Base-by-base conservation (phyloP, 2,797 vertebrate genomes). In the Lepilemur septentrionalis region DNA sequence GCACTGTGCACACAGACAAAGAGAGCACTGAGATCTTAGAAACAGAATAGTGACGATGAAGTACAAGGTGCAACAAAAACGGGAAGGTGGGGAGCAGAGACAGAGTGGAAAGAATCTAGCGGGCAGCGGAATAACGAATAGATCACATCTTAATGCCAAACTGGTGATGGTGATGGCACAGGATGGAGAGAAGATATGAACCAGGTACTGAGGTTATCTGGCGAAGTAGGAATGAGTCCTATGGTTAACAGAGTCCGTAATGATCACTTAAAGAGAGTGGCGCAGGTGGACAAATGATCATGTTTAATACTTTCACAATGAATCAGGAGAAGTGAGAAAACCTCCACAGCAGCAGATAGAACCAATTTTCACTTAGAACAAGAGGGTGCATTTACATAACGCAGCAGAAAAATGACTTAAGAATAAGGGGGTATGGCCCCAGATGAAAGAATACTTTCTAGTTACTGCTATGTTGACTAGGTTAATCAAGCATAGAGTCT, bases 351-450 rank as follows among this genome's bases (percentile, higher is more conserved):
- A 75, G 8, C n/a, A 15, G 30, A 32, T 30, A 93, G 55, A 85
- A 81, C 43, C 32, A 65, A 32, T 48, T 96, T 96, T 80, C 83
- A 81, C 48, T 52, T 23, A 90, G 67, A 32, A 79, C 23, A 93
- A 72, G 30, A 78, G 35, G 14, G 18, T 23, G 20, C 55, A 80
- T n/a, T 14, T 52, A 61, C 23, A 75, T 14, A 87, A 72, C 80
- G 32, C 6, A 79, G 23, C 23, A 52, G 72, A 83, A 50, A 80
- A 63, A 72, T 35, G 48, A 82, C 78, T 94, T 63, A 65, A 57
- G 43, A 81, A 63, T n/a, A 5, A 85, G 1, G 9, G 9, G 23
- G 4, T 17, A 22, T 32, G 18, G 59, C 61, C 88, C 91, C 78
- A 85, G 52, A 72, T 65, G 23, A 70, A 81, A 79, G 30, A 90